Base-by-base conservation (phyloP, 64 coral and sea anemone species). In the Orbicella faveolata region DNA sequence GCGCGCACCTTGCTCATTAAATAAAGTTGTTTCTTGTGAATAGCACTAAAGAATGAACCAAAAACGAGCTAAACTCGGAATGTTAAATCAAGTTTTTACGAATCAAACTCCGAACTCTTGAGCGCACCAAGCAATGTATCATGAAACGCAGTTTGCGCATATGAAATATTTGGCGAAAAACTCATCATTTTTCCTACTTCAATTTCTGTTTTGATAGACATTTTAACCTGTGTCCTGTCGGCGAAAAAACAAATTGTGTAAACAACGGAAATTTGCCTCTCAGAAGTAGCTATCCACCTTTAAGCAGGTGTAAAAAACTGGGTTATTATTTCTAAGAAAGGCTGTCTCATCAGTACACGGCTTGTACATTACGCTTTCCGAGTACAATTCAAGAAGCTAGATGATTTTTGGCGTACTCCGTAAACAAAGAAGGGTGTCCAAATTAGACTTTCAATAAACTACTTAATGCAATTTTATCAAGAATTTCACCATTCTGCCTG, bases 381-480 rank as follows among this genome's bases (percentile, higher is more conserved):
- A 85, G 82, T 85, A 16, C 41, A 85, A 72, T 52, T 73, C 36
- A n/a, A 39, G 12, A 6, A 41, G 65, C 52, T 52, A 57, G 34
- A 48, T 48, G 62, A 72, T 69, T 81, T 48, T 85, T 72, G 39
- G 64, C 36, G 63, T 73, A 13, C 23, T 5, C 59, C 65, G 80
- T 83, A 72, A 89, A 94, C 68, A 94, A 91, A 67, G 90, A 91
- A 23, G 34, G 90, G 77, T 48, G 59, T 65, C 65, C 81, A 89
- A 76, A 69, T 84, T 83, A 66, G 36, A 33, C n/a, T 64, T 20
- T 70, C 88, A 33, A 94, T 94, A 83, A 87, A 69, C 74, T 89
- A 83, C 68, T 84, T 94, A 85, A 75, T 61, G 81, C 87, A 76
- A 61, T 76, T 61, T 89, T 83, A 70, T 80, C 72, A 63, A 87